Evolutionary conservation across 1,140 invertebrate genomes (phyloP), one percentile per base, ranked within the genome.

Genomic region (Druon quercuslanigerum): DNA sequence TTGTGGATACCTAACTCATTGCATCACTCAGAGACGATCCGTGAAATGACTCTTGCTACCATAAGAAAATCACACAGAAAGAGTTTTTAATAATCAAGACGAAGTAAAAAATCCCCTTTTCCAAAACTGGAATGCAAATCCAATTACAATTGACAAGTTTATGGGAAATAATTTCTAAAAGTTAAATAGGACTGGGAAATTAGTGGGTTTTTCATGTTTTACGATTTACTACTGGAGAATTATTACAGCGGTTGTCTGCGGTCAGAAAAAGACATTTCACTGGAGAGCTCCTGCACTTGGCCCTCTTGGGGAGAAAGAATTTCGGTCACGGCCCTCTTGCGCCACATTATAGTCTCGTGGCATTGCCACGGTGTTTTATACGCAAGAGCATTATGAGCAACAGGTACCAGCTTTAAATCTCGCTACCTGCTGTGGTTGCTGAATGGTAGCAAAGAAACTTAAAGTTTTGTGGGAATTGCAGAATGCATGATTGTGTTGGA

Each of bases 281-380:
- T 16, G 51, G 40, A 46, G 40, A 8, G 40, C 57, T 19, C 66
- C 60, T 90, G 88, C 88, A 90, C 88, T 90, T 90, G 89, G 87
- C 88, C 88, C 88, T 83, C 84, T 88, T 90, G 83, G 79, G 77
- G 40, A 46, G 77, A 80, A 78, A 82, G 86, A 87, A 91, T 90
- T 91, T 90, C 90, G 90, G 90, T 90, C 90, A 91, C 83, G 90
- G 90, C 84, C 85, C 84, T 85, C 76, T 87, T 85, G 80, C 83
- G 83, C 85, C 87, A 85, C 57, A 75, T 60, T 60, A 33, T 66
- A 66, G 25, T 46, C 60, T n/a, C 13, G 60, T 66, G 60, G 60
- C 60, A 66, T 66, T 66, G 60, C 60, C 60, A 40, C 25, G 25
- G 40, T 14, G 16, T 66, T 66, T 66, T 66, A 66, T 66, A 66